Evolutionary conservation across 2,888 invertebrate species (phyloP).

Genomic region (Melipona beecheii): DNA sequence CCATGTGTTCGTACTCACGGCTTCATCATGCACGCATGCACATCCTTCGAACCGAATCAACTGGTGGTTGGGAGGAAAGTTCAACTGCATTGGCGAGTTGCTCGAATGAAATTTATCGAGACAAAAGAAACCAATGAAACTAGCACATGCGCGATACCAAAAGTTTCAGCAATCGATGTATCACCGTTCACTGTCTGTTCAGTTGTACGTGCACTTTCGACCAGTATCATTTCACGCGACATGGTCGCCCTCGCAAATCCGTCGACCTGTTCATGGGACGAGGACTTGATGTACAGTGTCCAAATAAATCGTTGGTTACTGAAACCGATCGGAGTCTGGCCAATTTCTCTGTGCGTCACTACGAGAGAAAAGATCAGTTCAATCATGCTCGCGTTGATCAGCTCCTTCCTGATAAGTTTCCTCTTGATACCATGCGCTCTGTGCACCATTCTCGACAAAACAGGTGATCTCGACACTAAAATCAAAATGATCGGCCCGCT

Average conservation of each 20-base stretch:
- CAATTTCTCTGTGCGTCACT: conserved; percentile 40
- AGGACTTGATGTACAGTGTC: conserved; percentile 68
- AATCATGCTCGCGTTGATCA: conserved; percentile 38
- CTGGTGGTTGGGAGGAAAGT: conserved; percentile 5
- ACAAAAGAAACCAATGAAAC: neutral
- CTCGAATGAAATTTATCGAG: neutral
- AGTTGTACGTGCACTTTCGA: conserved; percentile 27
- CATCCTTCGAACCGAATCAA: neutral
- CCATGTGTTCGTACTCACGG: neutral
- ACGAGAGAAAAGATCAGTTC: conserved; percentile 45
- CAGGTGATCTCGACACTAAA: conserved; percentile 57
- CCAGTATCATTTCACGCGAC: conserved; percentile 5
- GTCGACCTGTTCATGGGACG: neutral
- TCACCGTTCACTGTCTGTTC: neutral
- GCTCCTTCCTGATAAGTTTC: conserved; percentile 70
- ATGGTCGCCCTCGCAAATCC: neutral
- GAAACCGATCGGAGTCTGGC: conserved; percentile 76
- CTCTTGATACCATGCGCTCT: conserved; percentile 72
- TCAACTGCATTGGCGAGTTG: conserved; percentile 1
- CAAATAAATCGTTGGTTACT: conserved; percentile 76
- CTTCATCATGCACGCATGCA: neutral
- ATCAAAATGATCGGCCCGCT: conserved; percentile 73
- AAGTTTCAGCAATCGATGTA: conserved; percentile 37
- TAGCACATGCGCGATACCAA: conserved; percentile 62
- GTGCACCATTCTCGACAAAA: conserved; percentile 66